phyloP scores from a whole-genome alignment of 2,888 invertebrate genomes.

The Diarsia rubi region DNA sequence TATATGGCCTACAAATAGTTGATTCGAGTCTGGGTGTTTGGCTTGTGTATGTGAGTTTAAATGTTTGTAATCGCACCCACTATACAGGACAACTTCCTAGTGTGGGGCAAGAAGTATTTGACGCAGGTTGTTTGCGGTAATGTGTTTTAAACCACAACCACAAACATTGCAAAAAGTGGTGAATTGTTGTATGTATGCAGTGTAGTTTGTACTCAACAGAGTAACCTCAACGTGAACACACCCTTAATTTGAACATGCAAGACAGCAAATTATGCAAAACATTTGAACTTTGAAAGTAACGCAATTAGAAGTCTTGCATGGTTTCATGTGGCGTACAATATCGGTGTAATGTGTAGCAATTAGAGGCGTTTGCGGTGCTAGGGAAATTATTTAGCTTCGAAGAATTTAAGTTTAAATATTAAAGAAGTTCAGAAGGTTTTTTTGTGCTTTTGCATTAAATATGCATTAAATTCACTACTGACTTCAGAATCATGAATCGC shows the following conservation, averaged over 20 bases:
- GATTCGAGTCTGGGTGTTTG: too few relatives aligned
- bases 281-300: constrained; percentile 49
- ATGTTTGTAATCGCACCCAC: too few relatives aligned
- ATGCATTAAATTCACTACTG: not conserved
- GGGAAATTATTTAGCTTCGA: not conserved
- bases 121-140: too few relatives aligned
- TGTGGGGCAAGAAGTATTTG: too few relatives aligned
- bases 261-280: constrained; percentile 54
- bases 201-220: not conserved
- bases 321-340: constrained; percentile 36
- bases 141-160: too few relatives aligned
- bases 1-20: too few relatives aligned
- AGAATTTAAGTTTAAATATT: not conserved
- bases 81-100: too few relatives aligned
- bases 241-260: constrained; percentile 36
- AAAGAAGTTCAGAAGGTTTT: not conserved
- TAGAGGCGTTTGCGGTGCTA: constrained; percentile 19
- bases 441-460: not conserved
- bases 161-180: too few relatives aligned
- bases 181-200: not conserved
- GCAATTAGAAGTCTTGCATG: constrained; percentile 51
- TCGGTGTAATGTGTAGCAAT: constrained; percentile 37
- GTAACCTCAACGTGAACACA: not conserved
- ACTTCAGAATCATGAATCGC: not conserved
- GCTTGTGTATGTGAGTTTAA: too few relatives aligned